Evolutionary conservation across 1,140 invertebrate genomes (phyloP), one percentile per base, ranked within the genome.

Genomic region (Rhagoletis zephyria): DNA sequence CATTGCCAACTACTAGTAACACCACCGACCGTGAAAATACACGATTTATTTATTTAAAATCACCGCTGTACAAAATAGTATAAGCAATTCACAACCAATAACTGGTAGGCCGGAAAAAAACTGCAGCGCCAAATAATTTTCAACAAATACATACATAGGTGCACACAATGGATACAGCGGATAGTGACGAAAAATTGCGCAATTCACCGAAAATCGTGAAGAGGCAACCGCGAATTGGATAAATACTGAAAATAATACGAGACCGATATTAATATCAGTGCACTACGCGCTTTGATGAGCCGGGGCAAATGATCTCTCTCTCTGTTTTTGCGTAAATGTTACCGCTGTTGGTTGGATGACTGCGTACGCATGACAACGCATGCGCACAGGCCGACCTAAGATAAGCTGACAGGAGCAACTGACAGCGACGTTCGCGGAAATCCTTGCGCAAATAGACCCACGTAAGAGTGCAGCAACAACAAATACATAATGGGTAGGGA

Each of bases 381-480:
- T 63, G 61, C 61, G 61, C 61, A 63, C n/a, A 63, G 16, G 30
- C 30, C 16, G 4, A n/a, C 16, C 45, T 16, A 16, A 51, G 12
- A 67, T 16, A 4, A 81, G 56, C 30, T 67, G n/a, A 40, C 61
- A 30, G 30, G 30, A 30, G 30, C 30, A 30, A 30, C 30, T 30
- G 30, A 30, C 30, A n/a, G 10, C 4, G 64, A 10, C 40, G 19
- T 16, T 10, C n/a, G 51, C 9, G 16, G 48, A 81, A 56, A 56
- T 81, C 14, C 19, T 81, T 81, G 19, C 16, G 74, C 74, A 81
- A 81, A 81, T 81, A 81, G 74, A 81, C 48, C 74, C 74, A 81
- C 74, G 16, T 56, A 56, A 56, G 48, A 2, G 74, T 48, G 16
- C 16, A 14, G n/a, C 48, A 56, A 81, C 6, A 14, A 81, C 7